Conservation (phyloP, 2,888 invertebrate species). For the Cantharis lateralis region DNA sequence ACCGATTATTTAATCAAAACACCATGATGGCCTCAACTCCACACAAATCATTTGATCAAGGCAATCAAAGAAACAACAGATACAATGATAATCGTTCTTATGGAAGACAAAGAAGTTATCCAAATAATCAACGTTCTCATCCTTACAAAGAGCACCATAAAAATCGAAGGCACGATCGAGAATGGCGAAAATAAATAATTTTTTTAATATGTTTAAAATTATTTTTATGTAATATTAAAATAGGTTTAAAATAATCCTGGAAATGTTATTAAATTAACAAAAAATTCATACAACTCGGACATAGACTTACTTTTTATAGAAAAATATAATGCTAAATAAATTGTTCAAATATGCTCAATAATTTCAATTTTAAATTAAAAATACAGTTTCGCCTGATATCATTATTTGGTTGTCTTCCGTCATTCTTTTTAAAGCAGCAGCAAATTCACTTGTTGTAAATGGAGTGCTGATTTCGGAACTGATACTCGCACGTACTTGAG, state of each 20-base stretch:
- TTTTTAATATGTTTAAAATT: conserved; percentile 5
- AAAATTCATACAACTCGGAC: not conserved
- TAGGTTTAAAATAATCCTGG: not conserved
- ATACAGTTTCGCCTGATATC: conserved; percentile 83
- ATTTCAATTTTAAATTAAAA: conserved; percentile 68
- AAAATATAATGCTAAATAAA: not conserved
- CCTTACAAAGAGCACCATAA: not conserved
- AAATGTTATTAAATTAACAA: not conserved
- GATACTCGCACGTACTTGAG: conserved; percentile 67
- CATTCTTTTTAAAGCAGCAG: conserved; percentile 81
- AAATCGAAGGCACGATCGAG: conserved; percentile 5
- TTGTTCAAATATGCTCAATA: not conserved
- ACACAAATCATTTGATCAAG: not conserved
- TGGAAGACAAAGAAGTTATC: conserved; percentile 19
- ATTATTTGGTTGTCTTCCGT: conserved; percentile 90
- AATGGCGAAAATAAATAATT: not conserved
- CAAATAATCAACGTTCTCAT: conserved; percentile 15
- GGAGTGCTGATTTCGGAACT: conserved; percentile 64
- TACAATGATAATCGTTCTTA: conserved; percentile 28
- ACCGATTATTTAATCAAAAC: not conserved
- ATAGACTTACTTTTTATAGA: too few relatives aligned
- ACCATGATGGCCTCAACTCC: not conserved
- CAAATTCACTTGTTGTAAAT: conserved; percentile 72
- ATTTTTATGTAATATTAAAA: conserved; percentile 1
- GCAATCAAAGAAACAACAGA: conserved; percentile 13